Conservation (phyloP, 2,113 vertebrate genomes). For the Podilymbus podiceps region DNA sequence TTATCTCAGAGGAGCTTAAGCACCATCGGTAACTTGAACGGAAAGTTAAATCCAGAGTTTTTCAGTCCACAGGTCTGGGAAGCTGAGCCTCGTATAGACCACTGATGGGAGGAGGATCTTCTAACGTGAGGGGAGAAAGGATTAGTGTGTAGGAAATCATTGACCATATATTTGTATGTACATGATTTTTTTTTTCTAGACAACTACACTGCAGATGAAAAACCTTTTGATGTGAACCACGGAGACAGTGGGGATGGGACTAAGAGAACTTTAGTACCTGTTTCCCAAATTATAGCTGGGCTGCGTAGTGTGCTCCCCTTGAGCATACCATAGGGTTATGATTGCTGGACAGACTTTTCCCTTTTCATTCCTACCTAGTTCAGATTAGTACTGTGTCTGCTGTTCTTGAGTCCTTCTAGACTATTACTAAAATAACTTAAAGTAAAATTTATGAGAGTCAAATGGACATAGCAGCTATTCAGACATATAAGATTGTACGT, state of each 20-base stretch:
- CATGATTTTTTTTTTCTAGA: not conserved
- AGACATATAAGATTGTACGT: not conserved
- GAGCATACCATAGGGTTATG: not conserved
- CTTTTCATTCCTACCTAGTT: not conserved
- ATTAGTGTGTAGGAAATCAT: not conserved
- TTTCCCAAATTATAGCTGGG: not conserved
- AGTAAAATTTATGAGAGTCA: not conserved
- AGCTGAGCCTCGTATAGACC: not conserved
- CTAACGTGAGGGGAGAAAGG: not conserved
- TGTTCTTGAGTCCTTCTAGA: not conserved
- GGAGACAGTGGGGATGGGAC: not conserved
- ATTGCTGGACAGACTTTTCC: not conserved
- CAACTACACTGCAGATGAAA: not conserved
- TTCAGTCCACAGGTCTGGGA: not conserved
- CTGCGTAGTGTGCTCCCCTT: not conserved
- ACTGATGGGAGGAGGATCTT: not conserved
- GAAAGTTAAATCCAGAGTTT: not conserved
- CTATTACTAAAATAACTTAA: not conserved
- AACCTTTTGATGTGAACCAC: not conserved
- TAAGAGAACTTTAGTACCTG: not conserved
- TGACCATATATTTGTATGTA: rapidly evolving
- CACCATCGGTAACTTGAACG: not conserved
- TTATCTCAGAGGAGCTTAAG: not conserved
- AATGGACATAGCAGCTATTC: not conserved
- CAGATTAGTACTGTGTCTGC: not conserved